Percentiles rank a stretch among this genome's conserved stretches.
These are phyloP conservation scores for Bovichtus variegatus DNA, from an alignment of 2,797 vertebrate species.

Conservation along the genomic window DNA sequence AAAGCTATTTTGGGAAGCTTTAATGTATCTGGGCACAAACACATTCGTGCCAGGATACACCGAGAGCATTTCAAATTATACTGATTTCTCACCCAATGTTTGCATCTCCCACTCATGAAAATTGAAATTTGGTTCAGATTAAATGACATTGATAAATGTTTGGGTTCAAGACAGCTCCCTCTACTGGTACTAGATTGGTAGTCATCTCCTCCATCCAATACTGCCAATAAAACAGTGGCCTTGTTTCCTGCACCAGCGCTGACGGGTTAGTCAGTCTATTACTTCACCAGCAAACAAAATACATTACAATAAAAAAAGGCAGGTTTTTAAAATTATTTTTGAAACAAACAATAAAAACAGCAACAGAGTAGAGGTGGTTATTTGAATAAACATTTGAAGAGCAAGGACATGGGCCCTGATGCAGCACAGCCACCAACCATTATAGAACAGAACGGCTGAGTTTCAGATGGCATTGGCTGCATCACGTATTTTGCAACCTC, in stretches of 20 bases:
- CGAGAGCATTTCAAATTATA: slow-evolving; percentile 82
- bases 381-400: slow-evolving; percentile 49
- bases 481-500: slow-evolving; percentile 66
- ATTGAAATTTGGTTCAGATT: slow-evolving; percentile 86
- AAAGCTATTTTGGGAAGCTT: slow-evolving; percentile 82
- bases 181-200: slow-evolving; percentile 69
- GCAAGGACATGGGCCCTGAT: slow-evolving; percentile 17
- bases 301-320: no score
- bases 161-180: slow-evolving; percentile 76
- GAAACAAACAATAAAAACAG: slow-evolving; percentile 16
- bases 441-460: slow-evolving; percentile 56
- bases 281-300: not conserved
- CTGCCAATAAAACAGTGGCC: slow-evolving; percentile 35
- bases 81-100: slow-evolving; percentile 85
- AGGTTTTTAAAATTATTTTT: no score
- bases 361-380: slow-evolving; percentile 9
- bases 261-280: slow-evolving; percentile 2
- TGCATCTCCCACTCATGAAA: slow-evolving; percentile 85
- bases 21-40: slow-evolving; percentile 81
- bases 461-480: slow-evolving; percentile 68
- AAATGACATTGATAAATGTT: slow-evolving; percentile 81
- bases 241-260: slow-evolving; percentile 26
- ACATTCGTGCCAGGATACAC: slow-evolving; percentile 84
- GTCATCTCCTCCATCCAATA: slow-evolving; percentile 19
- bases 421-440: slow-evolving; percentile 37